These are phyloP conservation scores for Gallinago jamesoni DNA, from an alignment of 2,113 vertebrate genomes.

Conservation along the genomic window DNA sequence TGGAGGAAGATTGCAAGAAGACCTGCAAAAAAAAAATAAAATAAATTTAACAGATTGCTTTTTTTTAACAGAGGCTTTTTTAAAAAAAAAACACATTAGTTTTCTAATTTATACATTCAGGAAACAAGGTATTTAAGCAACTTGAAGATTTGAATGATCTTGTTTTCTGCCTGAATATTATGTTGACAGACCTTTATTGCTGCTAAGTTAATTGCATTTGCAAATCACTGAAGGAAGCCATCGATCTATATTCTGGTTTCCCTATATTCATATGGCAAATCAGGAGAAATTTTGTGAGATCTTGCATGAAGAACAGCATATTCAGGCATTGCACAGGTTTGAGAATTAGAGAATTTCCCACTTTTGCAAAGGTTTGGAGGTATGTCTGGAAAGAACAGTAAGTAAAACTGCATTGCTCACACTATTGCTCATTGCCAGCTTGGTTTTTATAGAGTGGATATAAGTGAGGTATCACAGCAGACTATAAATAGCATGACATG, in stretches of 20 bases:
- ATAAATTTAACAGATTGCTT: background rate
- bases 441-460: background rate
- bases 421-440: background rate
- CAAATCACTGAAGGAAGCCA: background rate
- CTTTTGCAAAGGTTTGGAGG: background rate
- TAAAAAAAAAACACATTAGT: background rate
- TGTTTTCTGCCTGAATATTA: background rate
- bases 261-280: background rate
- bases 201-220: background rate
- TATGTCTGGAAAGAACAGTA: background rate
- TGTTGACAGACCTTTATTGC: background rate
- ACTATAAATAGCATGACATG: background rate
- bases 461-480: background rate
- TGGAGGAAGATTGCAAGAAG: background rate
- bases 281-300: background rate
- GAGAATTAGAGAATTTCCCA: background rate
- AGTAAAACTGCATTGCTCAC: background rate
- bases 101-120: background rate
- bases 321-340: background rate
- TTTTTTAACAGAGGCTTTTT: fast-evolving
- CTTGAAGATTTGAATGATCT: background rate
- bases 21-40: background rate
- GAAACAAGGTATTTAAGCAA: background rate
- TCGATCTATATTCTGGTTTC: background rate
- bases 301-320: background rate